phyloP scores from a whole-genome alignment of 2,888 invertebrate genomes.

The Ornithoptera priamus region DNA sequence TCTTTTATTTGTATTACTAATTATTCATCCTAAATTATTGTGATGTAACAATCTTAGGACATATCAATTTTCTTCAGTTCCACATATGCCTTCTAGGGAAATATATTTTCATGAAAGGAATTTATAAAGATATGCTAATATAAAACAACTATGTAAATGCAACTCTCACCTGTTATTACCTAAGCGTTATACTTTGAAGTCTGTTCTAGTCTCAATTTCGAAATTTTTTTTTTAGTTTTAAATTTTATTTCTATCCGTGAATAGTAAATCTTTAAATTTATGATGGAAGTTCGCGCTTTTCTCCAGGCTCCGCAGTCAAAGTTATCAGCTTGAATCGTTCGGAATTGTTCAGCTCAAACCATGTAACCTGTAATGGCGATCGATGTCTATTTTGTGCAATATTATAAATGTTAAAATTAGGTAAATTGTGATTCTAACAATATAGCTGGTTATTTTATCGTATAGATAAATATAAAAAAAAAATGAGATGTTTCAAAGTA shows the following conservation, averaged over 20 bases:
- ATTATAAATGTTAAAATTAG: conserved; percentile 71
- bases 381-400: conserved; percentile 73
- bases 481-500: conserved; percentile 53
- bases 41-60: conserved; percentile 65
- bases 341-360: conserved; percentile 46
- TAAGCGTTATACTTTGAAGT: background rate
- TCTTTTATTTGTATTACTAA: background rate
- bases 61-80: conserved; percentile 63
- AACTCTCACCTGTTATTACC: background rate
- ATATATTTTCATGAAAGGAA: conserved; percentile 62
- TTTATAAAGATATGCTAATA: conserved; percentile 39
- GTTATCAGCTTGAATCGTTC: conserved; percentile 25
- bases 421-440: conserved; percentile 77
- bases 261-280: background rate
- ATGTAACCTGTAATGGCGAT: conserved; percentile 48
- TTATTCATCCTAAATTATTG: conserved; percentile 38
- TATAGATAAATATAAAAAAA: conserved; percentile 58
- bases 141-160: background rate
- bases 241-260: background rate
- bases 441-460: conserved; percentile 75
- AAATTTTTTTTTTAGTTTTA: background rate
- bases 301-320: background rate
- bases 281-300: conserved; percentile 1
- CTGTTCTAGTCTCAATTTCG: background rate
- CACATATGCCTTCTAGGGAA: conserved; percentile 46